These are phyloP conservation scores for Choloepus didactylus DNA, from an alignment of 2,797 vertebrate species.

Conservation along the genomic window DNA sequence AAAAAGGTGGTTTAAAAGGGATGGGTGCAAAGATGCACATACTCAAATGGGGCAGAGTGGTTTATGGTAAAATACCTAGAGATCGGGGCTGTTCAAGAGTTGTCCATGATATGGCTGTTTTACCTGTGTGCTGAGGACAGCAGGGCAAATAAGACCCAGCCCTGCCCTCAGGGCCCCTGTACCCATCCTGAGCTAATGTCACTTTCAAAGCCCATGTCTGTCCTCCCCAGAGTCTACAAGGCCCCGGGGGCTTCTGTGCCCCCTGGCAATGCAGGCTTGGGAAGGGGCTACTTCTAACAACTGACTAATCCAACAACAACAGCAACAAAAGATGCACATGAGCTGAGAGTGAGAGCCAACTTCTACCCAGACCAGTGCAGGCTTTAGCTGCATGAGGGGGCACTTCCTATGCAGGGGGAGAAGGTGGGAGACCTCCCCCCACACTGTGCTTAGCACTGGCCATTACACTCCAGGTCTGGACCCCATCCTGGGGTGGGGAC, in stretches of 20 bases:
- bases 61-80: background rate
- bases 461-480: background rate
- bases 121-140: too few relatives aligned
- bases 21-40: background rate
- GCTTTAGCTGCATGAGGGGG: background rate
- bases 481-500: background rate
- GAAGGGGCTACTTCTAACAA: too few relatives aligned
- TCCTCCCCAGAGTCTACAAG: too few relatives aligned
- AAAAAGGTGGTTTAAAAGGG: background rate
- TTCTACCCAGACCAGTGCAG: background rate
- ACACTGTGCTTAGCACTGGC: background rate
- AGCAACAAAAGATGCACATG: background rate
- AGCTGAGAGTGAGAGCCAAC: background rate
- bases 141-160: too few relatives aligned
- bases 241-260: too few relatives aligned
- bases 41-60: slow-evolving; percentile 24
- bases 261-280: too few relatives aligned
- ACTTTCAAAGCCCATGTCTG: too few relatives aligned
- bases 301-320: too few relatives aligned
- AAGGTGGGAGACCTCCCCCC: background rate
- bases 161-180: too few relatives aligned
- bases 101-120: background rate
- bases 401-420: background rate
- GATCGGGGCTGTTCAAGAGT: background rate
- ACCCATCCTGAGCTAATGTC: too few relatives aligned